phyloP scores from a whole-genome alignment of 1,140 invertebrate species.

The Papilio polyxenes region DNA sequence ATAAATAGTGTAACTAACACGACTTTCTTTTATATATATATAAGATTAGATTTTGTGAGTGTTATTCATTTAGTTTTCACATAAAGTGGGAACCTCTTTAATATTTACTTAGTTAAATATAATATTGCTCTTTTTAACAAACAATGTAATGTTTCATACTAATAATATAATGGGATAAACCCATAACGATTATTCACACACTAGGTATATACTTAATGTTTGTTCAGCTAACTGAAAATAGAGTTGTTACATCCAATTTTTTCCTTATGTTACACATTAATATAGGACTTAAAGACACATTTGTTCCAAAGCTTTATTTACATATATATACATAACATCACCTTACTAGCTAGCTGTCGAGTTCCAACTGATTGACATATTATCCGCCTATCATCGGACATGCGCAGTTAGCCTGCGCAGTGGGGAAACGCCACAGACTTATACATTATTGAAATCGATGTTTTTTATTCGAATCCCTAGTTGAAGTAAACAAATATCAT shows the following conservation, averaged over 20 bases:
- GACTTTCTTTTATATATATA: too few species aligned
- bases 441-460: not conserved
- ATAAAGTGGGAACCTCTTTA: not conserved
- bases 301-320: too few species aligned
- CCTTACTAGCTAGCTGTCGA: too few species aligned
- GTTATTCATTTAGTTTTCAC: too few species aligned
- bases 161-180: slow-evolving; percentile 1
- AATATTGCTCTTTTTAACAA: not conserved
- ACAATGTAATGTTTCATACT: not conserved
- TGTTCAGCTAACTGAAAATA: slow-evolving; percentile 11
- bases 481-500: too few species aligned
- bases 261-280: not conserved
- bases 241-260: not conserved
- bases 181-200: slow-evolving; percentile 13
- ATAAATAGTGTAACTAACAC: too few species aligned
- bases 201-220: not conserved
- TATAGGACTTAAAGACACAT: not conserved
- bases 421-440: too few species aligned
- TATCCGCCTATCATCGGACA: too few species aligned
- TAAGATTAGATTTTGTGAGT: too few species aligned
- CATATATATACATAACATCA: not conserved
- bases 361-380: too few species aligned
- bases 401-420: too few species aligned
- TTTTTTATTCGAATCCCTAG: not conserved
- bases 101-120: not conserved